Evolutionary conservation across 2,113 vertebrate genomes (phyloP), one percentile per base, ranked within the genome.

Genomic region (Nothobranchius furzeri): DNA sequence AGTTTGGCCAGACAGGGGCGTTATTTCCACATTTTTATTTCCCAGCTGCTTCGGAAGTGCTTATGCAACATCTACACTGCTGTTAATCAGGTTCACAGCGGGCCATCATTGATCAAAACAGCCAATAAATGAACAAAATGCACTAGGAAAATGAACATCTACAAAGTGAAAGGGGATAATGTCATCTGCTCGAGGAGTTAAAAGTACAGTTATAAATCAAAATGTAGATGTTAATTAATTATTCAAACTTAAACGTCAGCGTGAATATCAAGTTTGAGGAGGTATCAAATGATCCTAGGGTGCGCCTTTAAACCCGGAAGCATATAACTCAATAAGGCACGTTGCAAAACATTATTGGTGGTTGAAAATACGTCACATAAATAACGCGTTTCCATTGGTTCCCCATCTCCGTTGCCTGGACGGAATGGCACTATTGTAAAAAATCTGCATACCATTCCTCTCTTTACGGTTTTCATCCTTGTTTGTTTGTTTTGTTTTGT

Each of bases 281-380:
- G 9, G 30, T 3, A 3, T 30, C 30, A 3, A 30, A 30, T 30
- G 30, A 30, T 30, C 30, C 30, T 30, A 30, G 30, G 20, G 20
- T 20, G 4, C 30, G 30, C 2, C 1, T 30, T 30, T 30, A 3
- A 30, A 30, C 30, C 50, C 7, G 10, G 5, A n/a, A 50, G 9
- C 49, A 50, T 47, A 24, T 20, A 46, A 46, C 45, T n/a, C 1
- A 12, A 24, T 2, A 0, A 25, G 13, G 2, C 0, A 87, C 89
- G 89, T 90, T 0, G 72, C 78, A 65, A 6, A 73, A 68, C 11
- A 10, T 35, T 9, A 86, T 89, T 90, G 83, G 85, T 36, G 0
- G 17, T 2, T 0, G 37, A 25, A 40, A 1, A 0, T 7, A 1
- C 65, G 78, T 87, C 80, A 76, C 30, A 4, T 0, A 0, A 51